A percentile compares a stretch with the other conserved stretches of the same genome.
Conservation (phyloP, 2,888 invertebrate genomes). For the Pheosia tremula region DNA sequence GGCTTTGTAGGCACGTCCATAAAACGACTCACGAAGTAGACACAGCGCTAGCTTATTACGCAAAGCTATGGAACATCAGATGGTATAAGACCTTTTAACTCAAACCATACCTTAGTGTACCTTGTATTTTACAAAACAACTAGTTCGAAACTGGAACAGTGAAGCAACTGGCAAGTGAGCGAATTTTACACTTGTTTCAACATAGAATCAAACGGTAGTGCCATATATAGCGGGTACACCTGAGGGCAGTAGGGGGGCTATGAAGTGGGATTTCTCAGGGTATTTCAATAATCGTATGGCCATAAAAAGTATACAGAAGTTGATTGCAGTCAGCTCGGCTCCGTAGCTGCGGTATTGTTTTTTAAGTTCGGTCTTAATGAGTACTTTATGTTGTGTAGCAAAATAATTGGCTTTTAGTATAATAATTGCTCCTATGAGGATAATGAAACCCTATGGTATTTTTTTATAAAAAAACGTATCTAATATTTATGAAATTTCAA, state of each 20-base stretch:
- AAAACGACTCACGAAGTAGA: background rate
- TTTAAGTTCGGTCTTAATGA: too few species aligned
- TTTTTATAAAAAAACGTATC: too few species aligned
- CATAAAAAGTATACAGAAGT: too few species aligned
- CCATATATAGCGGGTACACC: constrained; percentile 34
- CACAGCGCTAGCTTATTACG: background rate
- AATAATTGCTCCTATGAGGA: too few species aligned
- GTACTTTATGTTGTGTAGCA: too few species aligned
- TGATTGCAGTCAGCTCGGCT: too few species aligned
- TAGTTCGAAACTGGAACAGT: constrained; percentile 26
- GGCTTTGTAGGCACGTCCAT: background rate
- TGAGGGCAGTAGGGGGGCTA: constrained; percentile 26
- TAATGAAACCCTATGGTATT: too few species aligned
- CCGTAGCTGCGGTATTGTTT: too few species aligned
- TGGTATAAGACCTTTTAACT: background rate
- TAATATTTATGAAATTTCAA: too few species aligned
- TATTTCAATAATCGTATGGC: background rate
- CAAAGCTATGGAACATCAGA: background rate
- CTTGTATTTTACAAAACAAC: constrained; percentile 2
- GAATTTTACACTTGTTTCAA: constrained; percentile 40
- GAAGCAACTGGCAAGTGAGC: constrained; percentile 33
- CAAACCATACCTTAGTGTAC: background rate
- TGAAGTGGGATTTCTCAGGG: background rate
- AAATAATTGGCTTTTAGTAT: too few species aligned
- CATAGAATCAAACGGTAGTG: constrained; percentile 38